Conservation (phyloP, 2,888 invertebrate species). For the Xestoiulus laeticollis region DNA sequence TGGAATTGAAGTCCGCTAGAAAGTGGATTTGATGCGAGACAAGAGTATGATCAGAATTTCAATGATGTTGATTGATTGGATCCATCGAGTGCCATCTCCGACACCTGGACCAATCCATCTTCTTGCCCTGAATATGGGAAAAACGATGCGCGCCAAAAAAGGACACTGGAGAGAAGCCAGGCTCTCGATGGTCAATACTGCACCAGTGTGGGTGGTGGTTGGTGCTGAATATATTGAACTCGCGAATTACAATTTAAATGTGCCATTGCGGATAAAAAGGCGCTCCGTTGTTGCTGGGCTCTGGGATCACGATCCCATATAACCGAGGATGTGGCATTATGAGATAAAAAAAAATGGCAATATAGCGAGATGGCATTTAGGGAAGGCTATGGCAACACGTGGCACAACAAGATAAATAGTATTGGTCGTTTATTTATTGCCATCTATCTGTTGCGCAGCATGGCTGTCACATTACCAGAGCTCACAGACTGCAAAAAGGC, state of each 20-base stretch:
- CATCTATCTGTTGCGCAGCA: conserved; percentile 26
- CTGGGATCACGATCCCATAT: background rate
- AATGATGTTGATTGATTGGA: conserved; percentile 51
- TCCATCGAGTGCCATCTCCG: conserved; percentile 45
- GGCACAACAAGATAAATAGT: conserved; percentile 3
- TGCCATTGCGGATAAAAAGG: background rate
- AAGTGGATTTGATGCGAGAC: conserved; percentile 22
- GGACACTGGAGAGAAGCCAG: background rate
- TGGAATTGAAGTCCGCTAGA: background rate
- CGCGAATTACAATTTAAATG: conserved; percentile 26
- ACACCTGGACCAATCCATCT: conserved; percentile 45
- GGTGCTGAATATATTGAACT: background rate
- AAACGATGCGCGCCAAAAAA: background rate
- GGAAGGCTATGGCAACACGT: conserved; percentile 6
- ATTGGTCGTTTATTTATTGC: conserved; percentile 7
- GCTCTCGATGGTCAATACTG: background rate
- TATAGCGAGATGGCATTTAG: conserved; percentile 15
- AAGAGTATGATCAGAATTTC: conserved; percentile 48
- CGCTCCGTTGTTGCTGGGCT: background rate
- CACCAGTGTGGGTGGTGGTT: background rate
- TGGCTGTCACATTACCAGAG: conserved; percentile 12
- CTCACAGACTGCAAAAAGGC: background rate
- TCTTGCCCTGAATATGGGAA: background rate
- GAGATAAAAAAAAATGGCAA: background rate
- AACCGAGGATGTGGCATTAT: background rate